phyloP scores from a whole-genome alignment of 2,113 vertebrate genomes.

The Lycaon pictus region DNA sequence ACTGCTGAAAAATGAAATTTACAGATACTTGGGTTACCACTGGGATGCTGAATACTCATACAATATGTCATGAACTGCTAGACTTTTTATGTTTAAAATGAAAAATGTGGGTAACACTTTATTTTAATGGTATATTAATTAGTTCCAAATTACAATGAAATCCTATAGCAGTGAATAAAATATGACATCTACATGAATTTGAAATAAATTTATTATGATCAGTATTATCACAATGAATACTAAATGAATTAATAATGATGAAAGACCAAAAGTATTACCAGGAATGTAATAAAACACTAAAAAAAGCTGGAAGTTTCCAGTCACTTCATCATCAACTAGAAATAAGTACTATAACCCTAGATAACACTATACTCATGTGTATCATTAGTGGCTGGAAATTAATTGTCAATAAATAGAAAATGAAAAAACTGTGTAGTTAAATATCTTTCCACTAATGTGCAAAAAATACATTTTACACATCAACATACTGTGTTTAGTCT shows the following conservation, averaged over 20 bases:
- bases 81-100: slow-evolving; percentile 72
- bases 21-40: slow-evolving; percentile 60
- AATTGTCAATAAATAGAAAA: slow-evolving; percentile 63
- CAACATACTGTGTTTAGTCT: background rate
- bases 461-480: slow-evolving; percentile 54
- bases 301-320: slow-evolving; percentile 66
- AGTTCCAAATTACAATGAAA: slow-evolving; percentile 78
- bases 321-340: slow-evolving; percentile 71
- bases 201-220: slow-evolving; percentile 81
- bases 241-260: slow-evolving; percentile 82
- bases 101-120: slow-evolving; percentile 80
- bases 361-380: slow-evolving; percentile 21
- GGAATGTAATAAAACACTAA: slow-evolving; percentile 75
- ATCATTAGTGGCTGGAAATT: slow-evolving; percentile 15
- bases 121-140: slow-evolving; percentile 84
- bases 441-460: slow-evolving; percentile 16
- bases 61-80: slow-evolving; percentile 72
- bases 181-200: slow-evolving; percentile 66
- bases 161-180: slow-evolving; percentile 76
- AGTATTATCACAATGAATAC: slow-evolving; percentile 80
- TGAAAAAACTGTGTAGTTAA: slow-evolving; percentile 6
- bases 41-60: slow-evolving; percentile 45
- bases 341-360: slow-evolving; percentile 54
- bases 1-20: slow-evolving; percentile 59
- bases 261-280: slow-evolving; percentile 78